Conservation (phyloP, 2,797 vertebrate species). For the Neopelma chrysocephalum region DNA sequence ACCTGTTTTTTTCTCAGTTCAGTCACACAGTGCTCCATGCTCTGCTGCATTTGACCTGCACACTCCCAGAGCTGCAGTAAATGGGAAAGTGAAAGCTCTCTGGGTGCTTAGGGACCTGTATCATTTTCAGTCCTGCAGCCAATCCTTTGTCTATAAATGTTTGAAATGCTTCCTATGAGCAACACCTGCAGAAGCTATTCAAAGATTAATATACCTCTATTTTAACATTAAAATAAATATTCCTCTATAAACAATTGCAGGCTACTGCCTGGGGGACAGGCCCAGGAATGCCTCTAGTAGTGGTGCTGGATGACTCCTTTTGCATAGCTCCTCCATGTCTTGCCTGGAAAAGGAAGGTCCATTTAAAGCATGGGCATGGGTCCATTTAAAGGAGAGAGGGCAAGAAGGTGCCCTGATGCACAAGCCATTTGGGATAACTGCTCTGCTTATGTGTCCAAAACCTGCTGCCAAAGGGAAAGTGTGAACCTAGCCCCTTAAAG, state of each 20-base stretch:
- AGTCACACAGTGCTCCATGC: background rate
- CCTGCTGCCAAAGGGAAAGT: background rate
- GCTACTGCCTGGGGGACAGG: background rate
- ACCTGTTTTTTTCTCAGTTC: accelerated
- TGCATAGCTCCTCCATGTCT: background rate
- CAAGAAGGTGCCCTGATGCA: background rate
- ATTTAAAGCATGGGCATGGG: background rate
- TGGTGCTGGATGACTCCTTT: background rate
- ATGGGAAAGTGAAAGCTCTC: background rate
- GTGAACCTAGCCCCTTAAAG: background rate
- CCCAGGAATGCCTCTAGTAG: background rate
- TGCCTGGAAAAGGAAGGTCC: background rate
- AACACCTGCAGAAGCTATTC: background rate
- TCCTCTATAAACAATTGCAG: background rate
- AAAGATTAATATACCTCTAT: background rate
- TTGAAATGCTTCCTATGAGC: background rate
- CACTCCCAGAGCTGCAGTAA: background rate
- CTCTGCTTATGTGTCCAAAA: background rate
- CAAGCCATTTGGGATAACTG: background rate
- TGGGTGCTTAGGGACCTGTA: accelerated
- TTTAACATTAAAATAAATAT: background rate
- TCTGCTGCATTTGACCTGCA: background rate
- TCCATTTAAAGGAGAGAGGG: background rate
- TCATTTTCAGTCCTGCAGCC: background rate
- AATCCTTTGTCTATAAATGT: background rate